Evolutionary conservation across 2,888 invertebrate species (phyloP).

Genomic region (Taenaris catops): DNA sequence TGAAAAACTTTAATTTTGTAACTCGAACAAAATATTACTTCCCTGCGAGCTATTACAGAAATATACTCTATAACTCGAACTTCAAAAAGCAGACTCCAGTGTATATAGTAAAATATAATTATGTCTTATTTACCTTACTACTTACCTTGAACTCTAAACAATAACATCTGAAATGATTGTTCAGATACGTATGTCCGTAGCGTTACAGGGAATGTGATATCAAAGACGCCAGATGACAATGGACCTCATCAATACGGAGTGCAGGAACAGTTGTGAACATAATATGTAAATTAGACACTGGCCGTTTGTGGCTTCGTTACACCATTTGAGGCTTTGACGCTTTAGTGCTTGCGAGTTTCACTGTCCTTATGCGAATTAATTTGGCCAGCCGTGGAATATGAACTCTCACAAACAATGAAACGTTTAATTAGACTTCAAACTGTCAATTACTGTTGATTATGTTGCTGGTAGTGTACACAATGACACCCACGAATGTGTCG

Average conservation of each 20-base stretch:
- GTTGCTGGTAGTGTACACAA: too few species aligned
- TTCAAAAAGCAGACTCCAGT: too few species aligned
- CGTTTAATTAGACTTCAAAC: conserved; percentile 4
- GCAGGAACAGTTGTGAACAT: conserved; percentile 4
- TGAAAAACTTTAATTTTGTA: too few species aligned
- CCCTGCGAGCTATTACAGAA: too few species aligned
- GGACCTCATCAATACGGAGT: conserved; percentile 4
- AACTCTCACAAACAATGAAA: conserved; percentile 6
- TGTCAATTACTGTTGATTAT: not conserved
- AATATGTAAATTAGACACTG: conserved; percentile 10
- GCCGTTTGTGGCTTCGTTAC: conserved; percentile 10
- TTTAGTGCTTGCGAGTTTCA: conserved; percentile 1
- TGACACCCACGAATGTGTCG: too few species aligned
- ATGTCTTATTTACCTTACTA: too few species aligned
- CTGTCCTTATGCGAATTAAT: conserved; percentile 3
- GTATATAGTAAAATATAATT: too few species aligned
- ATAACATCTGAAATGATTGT: too few species aligned
- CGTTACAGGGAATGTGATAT: conserved; percentile 1
- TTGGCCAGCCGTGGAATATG: conserved; percentile 1
- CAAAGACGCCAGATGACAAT: conserved; percentile 3
- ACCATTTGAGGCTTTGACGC: conserved; percentile 11
- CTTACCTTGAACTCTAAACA: too few species aligned
- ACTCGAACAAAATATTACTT: too few species aligned
- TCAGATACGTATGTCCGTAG: too few species aligned
- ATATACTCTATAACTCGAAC: too few species aligned